phyloP scores from a whole-genome alignment of 1,140 invertebrate species.

The Rhyacophila brunnea region DNA sequence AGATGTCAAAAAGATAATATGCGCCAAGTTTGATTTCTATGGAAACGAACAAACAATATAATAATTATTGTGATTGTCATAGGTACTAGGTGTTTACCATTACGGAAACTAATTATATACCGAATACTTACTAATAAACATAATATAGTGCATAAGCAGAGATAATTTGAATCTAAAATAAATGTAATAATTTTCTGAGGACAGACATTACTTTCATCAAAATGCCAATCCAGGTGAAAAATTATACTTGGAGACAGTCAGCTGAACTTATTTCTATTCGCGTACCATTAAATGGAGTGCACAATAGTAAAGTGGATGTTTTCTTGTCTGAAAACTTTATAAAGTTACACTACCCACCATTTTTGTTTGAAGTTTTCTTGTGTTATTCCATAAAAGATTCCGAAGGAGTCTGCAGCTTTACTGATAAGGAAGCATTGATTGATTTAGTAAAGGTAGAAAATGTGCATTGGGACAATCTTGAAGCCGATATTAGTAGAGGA shows the following conservation, averaged over 20 bases:
- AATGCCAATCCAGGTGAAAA: constrained; percentile 72
- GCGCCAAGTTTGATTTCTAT: neutral
- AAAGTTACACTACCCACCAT: constrained; percentile 66
- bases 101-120: too few relatives aligned
- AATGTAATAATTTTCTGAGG: too few relatives aligned
- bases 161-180: too few relatives aligned
- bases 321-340: constrained; percentile 64
- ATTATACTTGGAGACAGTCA: constrained; percentile 69
- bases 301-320: constrained; percentile 59
- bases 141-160: too few relatives aligned
- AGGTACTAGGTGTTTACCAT: too few relatives aligned
- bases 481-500: constrained; percentile 52
- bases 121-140: too few relatives aligned
- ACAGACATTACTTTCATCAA: constrained; percentile 5
- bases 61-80: neutral
- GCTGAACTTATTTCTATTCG: constrained; percentile 54
- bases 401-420: constrained; percentile 59
- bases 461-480: constrained; percentile 58
- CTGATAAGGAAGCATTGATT: constrained; percentile 57
- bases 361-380: constrained; percentile 66
- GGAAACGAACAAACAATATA: neutral
- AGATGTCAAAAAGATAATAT: too few relatives aligned
- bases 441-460: constrained; percentile 59
- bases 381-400: constrained; percentile 55
- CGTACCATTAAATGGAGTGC: constrained; percentile 55